phyloP scores from a whole-genome alignment of 2,888 invertebrate genomes.

The Criorhina ranunculi region DNA sequence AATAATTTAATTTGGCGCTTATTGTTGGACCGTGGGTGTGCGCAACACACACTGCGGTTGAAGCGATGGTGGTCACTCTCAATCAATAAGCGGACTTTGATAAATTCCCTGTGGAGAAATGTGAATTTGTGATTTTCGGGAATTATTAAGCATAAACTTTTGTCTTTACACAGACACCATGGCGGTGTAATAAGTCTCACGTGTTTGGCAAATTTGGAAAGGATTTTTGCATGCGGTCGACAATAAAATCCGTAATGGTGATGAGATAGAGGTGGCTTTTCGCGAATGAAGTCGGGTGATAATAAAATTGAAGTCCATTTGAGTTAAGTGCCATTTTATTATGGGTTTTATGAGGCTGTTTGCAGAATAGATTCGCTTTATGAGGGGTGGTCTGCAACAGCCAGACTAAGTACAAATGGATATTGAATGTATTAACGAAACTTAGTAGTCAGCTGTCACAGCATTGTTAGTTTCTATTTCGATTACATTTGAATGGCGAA shows the following conservation, averaged over 20 bases:
- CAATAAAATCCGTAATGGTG: conserved; percentile 8
- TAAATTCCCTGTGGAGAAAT: conserved; percentile 51
- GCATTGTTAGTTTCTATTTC: too few species aligned
- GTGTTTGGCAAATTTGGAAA: conserved; percentile 24
- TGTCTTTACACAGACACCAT: conserved; percentile 15
- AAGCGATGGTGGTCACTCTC: conserved; percentile 48
- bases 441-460: not conserved
- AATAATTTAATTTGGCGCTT: conserved; percentile 44
- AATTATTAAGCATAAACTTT: conserved; percentile 67
- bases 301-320: conserved; percentile 43
- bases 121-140: conserved; percentile 40
- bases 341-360: conserved; percentile 31
- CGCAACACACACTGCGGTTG: conserved; percentile 5
- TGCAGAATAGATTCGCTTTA: not conserved
- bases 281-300: conserved; percentile 32
- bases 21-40: conserved; percentile 28
- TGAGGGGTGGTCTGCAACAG: not conserved
- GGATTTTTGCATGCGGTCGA: conserved; percentile 37
- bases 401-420: not conserved
- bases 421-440: conserved; percentile 3
- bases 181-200: conserved; percentile 27
- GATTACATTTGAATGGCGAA: too few species aligned
- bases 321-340: conserved; percentile 54
- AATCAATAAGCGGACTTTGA: conserved; percentile 21
- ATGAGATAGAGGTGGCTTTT: conserved; percentile 35